Evolutionary conservation across 92 coral and sea anemone genomes (phyloP), one percentile per base, ranked within the genome.

Genomic region (Phenganax stokvisi): DNA sequence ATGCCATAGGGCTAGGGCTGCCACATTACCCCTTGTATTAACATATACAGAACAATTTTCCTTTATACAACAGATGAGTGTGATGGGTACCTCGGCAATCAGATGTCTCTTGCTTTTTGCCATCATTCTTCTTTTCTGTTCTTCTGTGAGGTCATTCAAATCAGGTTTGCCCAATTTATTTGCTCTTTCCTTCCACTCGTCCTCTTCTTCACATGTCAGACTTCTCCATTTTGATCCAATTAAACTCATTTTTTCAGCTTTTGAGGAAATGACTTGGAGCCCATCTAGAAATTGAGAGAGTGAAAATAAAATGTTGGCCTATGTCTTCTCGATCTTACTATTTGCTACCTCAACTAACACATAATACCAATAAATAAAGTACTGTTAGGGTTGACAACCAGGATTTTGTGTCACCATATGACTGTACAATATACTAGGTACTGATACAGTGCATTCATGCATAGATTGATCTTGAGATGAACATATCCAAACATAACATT

Each of bases 31-130:
- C 16, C 7, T 20, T 12, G 16, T 1, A 59, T 59, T 13, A 13
- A 59, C 16, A 20, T 20, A 3, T 12, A 20, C 15, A 1, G 25
- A 12, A 59, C 15, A 59, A 59, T 20, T 12, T 59, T 59, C 15
- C 65, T 59, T 12, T 20, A 12, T 20, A 59, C 15, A 59, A 59
- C 16, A 59, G 65, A 59, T 59, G 65, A 13, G 25, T 20, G 7
- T 7, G 25, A 59, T 37, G 70, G 63, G 72, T 71, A 87, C 89
- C 87, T 87, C 89, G 51, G 71, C 78, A 15, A 83, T 55, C 10
- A 87, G 82, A 63, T 87, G 77, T 84, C 54, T 72, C 80, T 81
- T 87, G 72, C 84, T 86, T n/a, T 51, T 76, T 20, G 82, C 55
- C 12, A 87, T 87, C 75, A 84, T 63, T 69, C 83, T 84, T 10